Conservation (phyloP, 2,888 invertebrate species). For the Agrotis ipsilon region DNA sequence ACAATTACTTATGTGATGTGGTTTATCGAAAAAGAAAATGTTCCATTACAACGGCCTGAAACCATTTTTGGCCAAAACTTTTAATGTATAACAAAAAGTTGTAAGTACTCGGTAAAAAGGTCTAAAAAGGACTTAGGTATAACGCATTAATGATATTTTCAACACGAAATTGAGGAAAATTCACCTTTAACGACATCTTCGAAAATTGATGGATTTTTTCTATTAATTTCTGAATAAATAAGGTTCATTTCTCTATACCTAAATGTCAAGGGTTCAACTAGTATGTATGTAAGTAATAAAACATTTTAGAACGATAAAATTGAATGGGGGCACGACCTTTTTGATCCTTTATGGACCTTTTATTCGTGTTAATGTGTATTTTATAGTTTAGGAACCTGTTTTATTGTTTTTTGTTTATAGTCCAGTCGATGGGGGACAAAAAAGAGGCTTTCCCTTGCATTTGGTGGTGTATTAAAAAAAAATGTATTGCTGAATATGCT, state of each 20-base stretch:
- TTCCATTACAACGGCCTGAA: not conserved
- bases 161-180: not conserved
- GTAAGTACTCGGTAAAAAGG: not conserved
- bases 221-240: not conserved
- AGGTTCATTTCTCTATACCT: not conserved
- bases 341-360: constrained; percentile 21
- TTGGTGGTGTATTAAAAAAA: no score
- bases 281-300: constrained; percentile 13
- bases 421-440: no score
- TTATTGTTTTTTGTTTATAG: constrained; percentile 23
- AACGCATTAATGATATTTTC: not conserved
- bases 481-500: no score
- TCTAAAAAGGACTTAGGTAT: not conserved
- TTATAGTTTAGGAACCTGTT: constrained; percentile 12
- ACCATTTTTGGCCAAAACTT: not conserved
- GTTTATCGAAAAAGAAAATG: no score
- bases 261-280: constrained; percentile 23
- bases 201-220: not conserved
- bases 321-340: constrained; percentile 18
- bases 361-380: constrained; percentile 31
- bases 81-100: not conserved
- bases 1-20: no score
- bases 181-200: not conserved
- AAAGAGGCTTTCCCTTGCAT: no score
- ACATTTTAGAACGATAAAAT: constrained; percentile 36